Base-by-base conservation (phyloP, 2,113 vertebrate genomes). In the Electrona antarctica region DNA sequence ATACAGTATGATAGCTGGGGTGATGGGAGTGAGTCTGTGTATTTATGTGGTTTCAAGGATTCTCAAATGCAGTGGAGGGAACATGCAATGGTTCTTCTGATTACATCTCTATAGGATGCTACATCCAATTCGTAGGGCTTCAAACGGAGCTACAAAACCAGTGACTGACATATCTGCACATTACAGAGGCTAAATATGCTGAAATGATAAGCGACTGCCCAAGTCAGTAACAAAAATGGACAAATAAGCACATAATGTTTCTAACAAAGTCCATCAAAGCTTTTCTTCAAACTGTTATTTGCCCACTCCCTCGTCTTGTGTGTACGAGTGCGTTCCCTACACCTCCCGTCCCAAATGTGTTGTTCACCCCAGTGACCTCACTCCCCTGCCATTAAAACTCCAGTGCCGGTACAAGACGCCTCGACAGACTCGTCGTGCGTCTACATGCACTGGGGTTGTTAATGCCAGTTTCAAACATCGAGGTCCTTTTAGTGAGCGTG, bases 401-500 rank as follows among this genome's bases (percentile, higher is more conserved):
- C 78, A 76, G 74, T 61, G 48, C 70, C 78, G 73, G 3, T 72
- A 29, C 57, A 71, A 69, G n/a, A 15, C 7, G 3, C 1, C 33
- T 41, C 56, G 9, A 10, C 6, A 13, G 51, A 54, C 2, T 12
- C 3, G 51, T 5, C 4, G 13, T 54, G 13, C 14, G 1, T 64
- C 28, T 3, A 9, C 8, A 74, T 76, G 64, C 56, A 61, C 80
- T 80, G 69, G 77, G 78, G 75, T 66, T 64, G 33, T 66, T 6
- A 66, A 64, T 46, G 3, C 55, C 64, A 28, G 45, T 12, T 58
- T n/a, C 66, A 67, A 76, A 41, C 33, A 81, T 73, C n/a, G 29
- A 47, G 8, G 64, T 50, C 7, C 9, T 56, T 9, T 71, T 92
- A 95, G 69, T 93, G 94, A 74, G 93, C 94, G 2, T 96, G 96